A percentile compares a stretch with the other conserved stretches of the same genome.
phyloP scores from a whole-genome alignment of 2,113 vertebrate species.

The Nettapus auritus region DNA sequence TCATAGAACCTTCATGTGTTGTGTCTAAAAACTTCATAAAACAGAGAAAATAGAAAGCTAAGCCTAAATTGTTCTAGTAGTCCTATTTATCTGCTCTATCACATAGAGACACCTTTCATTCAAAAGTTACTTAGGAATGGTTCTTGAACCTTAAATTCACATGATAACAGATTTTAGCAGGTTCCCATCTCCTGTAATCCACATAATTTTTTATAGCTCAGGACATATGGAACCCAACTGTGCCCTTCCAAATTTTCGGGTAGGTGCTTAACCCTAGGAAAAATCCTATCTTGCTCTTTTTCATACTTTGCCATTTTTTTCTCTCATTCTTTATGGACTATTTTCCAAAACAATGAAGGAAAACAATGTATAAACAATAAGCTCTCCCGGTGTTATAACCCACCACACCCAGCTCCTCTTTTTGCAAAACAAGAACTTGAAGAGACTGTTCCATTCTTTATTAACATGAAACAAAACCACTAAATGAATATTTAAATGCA shows the following conservation, averaged over 20 bases:
- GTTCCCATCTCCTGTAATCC: neutral
- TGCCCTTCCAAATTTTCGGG: neutral
- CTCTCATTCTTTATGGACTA: neutral
- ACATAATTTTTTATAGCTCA: neutral
- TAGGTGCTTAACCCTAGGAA: constrained; percentile 46
- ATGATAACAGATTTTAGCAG: neutral
- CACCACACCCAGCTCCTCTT: constrained; percentile 24
- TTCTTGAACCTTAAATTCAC: neutral
- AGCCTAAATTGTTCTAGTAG: neutral
- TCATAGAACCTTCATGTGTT: neutral
- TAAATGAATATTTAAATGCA: constrained; percentile 69
- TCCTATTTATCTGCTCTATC: neutral
- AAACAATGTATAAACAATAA: constrained; percentile 22
- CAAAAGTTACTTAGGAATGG: neutral
- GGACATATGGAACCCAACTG: neutral
- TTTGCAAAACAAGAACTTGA: constrained; percentile 49
- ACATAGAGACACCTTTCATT: neutral
- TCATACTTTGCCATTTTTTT: neutral
- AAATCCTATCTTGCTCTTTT: constrained; percentile 30
- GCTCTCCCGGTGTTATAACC: neutral
- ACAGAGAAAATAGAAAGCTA: neutral
- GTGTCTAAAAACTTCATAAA: neutral
- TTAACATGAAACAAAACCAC: constrained; percentile 28
- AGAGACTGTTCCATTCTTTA: neutral
- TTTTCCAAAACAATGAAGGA: constrained; percentile 24